Percentiles rank a stretch among this genome's conserved stretches.
Conservation (phyloP, 2,888 invertebrate species). For the Meandrusa payeni region DNA sequence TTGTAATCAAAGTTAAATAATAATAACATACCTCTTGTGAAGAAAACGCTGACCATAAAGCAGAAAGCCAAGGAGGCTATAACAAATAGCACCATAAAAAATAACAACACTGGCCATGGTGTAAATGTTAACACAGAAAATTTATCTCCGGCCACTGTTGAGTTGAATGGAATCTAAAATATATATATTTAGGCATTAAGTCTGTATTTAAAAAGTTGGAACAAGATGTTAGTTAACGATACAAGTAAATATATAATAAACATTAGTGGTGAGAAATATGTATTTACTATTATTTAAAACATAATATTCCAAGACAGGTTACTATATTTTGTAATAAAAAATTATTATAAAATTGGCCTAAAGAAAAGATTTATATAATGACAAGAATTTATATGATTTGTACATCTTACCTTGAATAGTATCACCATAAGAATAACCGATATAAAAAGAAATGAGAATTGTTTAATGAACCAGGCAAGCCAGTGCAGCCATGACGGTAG, state of each 20-base stretch:
- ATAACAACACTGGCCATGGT: constrained; percentile 83
- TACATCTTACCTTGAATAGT: constrained; percentile 82
- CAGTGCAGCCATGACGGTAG: constrained; percentile 91
- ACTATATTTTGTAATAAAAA: no score
- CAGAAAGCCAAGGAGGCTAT: constrained; percentile 87
- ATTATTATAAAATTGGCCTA: no score
- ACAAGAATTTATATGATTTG: no score
- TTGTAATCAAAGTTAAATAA: no score
- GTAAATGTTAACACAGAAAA: constrained; percentile 85
- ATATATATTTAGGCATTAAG: no score
- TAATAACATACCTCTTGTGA: constrained; percentile 84
- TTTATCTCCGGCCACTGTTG: constrained; percentile 56
- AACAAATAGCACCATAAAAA: constrained; percentile 87
- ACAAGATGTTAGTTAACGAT: no score
- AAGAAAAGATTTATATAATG: no score
- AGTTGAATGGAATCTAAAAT: constrained; percentile 73
- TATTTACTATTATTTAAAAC: no score
- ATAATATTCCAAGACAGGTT: no score
- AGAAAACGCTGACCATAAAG: constrained; percentile 90
- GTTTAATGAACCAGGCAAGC: constrained; percentile 92
- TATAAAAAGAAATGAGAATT: constrained; percentile 84
- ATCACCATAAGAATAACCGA: constrained; percentile 83
- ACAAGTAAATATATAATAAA: no score
- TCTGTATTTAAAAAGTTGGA: no score
- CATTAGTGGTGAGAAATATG: no score